Conservation (phyloP, 1,140 invertebrate genomes). For the Drosophila elegans region DNA sequence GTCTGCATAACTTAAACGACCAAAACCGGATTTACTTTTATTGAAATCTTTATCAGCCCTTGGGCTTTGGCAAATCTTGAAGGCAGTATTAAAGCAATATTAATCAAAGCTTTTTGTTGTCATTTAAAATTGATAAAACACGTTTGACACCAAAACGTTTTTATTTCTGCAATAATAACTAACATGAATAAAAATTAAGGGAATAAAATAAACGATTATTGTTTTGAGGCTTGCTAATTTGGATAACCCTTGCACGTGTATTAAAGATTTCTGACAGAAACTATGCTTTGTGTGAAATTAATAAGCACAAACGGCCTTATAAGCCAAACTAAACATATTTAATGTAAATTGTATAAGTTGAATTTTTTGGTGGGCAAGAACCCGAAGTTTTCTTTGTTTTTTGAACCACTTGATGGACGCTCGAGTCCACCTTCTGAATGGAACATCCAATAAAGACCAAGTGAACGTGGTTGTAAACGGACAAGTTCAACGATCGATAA, state of each 20-base stretch:
- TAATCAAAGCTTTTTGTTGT: background rate
- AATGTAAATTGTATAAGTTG: no score
- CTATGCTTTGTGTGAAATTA: no score
- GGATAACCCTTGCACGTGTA: background rate
- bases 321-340: no score
- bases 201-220: background rate
- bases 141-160: background rate
- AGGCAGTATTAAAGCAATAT: background rate
- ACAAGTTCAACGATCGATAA: conserved; percentile 71
- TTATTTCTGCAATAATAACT: background rate
- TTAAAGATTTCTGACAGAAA: no score
- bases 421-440: background rate
- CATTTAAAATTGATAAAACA: background rate
- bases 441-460: background rate
- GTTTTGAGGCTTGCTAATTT: background rate
- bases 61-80: background rate
- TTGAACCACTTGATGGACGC: background rate
- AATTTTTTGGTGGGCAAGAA: background rate
- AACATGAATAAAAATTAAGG: no score
- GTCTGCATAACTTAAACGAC: background rate
- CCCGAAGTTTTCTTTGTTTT: background rate
- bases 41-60: background rate
- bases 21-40: background rate
- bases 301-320: no score
- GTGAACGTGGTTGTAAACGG: conserved; percentile 11